Evolutionary conservation across 2,797 vertebrate genomes (phyloP).

Genomic region (Protosalanx chinensis): DNA sequence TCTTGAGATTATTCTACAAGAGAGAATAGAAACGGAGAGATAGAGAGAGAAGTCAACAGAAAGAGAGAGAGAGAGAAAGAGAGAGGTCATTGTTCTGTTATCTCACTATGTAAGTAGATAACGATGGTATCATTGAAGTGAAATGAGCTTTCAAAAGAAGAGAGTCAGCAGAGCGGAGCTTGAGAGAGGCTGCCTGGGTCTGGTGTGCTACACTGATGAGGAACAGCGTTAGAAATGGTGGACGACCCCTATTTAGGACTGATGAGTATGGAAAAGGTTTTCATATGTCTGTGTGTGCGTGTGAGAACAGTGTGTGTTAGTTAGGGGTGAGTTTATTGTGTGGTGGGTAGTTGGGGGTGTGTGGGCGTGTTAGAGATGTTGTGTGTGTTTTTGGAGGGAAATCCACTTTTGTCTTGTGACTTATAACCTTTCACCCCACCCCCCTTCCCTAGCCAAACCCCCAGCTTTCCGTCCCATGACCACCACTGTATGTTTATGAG

Average conservation of each 20-base stretch:
- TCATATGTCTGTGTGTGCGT: not conserved
- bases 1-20: not conserved
- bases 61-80: not conserved
- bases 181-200: not conserved
- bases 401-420: slow-evolving; percentile 24
- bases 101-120: slow-evolving; percentile 46
- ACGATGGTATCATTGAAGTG: slow-evolving; percentile 44
- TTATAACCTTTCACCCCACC: slow-evolving; percentile 17
- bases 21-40: not conserved
- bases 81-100: slow-evolving; percentile 29
- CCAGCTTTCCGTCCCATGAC: slow-evolving; percentile 25
- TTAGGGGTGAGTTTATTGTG: slow-evolving; percentile 6
- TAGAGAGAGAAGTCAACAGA: not conserved
- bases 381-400: slow-evolving; percentile 55
- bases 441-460: not conserved
- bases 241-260: not conserved
- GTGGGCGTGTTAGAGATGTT: slow-evolving; percentile 9
- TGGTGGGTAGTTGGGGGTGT: slow-evolving; percentile 31
- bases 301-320: not conserved
- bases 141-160: slow-evolving; percentile 43
- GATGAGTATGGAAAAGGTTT: not conserved
- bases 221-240: not conserved
- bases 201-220: not conserved
- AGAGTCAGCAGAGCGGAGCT: slow-evolving; percentile 38
- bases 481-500: slow-evolving; percentile 50